Conservation (phyloP, 2,888 invertebrate genomes). For the Charanyca ferruginea region DNA sequence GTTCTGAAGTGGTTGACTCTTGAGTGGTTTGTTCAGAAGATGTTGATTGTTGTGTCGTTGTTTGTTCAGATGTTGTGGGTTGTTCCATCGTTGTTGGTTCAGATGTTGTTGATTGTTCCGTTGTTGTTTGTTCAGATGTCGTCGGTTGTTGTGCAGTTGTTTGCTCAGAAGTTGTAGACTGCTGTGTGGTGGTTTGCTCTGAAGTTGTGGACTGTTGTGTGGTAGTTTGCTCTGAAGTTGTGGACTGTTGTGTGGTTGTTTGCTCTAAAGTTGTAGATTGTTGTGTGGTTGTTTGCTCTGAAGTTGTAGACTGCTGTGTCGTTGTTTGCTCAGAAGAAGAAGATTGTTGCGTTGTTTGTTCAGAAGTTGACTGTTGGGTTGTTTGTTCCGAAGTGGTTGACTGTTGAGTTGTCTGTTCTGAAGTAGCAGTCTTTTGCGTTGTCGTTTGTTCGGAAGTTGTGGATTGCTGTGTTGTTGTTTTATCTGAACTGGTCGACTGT, state of each 20-base stretch:
- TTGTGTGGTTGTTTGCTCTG: not conserved
- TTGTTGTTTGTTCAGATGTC: constrained; percentile 27
- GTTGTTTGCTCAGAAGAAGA: constrained; percentile 1
- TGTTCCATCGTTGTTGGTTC: constrained; percentile 43
- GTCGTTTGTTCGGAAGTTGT: not conserved
- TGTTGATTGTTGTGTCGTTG: constrained; percentile 21
- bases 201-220: not conserved
- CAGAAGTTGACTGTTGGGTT: not conserved
- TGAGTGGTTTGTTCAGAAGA: constrained; percentile 21
- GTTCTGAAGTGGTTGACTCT: constrained; percentile 26
- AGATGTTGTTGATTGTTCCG: constrained; percentile 19
- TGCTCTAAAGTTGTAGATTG: constrained; percentile 40
- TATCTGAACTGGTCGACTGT: constrained; percentile 3
- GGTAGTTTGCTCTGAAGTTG: constrained; percentile 39
- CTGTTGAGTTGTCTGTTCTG: not conserved
- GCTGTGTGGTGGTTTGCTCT: constrained; percentile 1
- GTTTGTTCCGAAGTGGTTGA: not conserved
- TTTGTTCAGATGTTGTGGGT: constrained; percentile 30
- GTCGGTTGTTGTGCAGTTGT: constrained; percentile 22
- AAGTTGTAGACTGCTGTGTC: not conserved
- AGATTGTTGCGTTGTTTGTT: constrained; percentile 1
- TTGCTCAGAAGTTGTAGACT: not conserved
- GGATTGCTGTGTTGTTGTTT: constrained; percentile 4
- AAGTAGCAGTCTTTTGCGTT: constrained; percentile 12
- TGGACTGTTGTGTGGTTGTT: constrained; percentile 48